Evolutionary conservation across 2,797 vertebrate genomes (phyloP), one percentile per base, ranked within the genome.

Genomic region (Acipenser oxyrinchus): DNA sequence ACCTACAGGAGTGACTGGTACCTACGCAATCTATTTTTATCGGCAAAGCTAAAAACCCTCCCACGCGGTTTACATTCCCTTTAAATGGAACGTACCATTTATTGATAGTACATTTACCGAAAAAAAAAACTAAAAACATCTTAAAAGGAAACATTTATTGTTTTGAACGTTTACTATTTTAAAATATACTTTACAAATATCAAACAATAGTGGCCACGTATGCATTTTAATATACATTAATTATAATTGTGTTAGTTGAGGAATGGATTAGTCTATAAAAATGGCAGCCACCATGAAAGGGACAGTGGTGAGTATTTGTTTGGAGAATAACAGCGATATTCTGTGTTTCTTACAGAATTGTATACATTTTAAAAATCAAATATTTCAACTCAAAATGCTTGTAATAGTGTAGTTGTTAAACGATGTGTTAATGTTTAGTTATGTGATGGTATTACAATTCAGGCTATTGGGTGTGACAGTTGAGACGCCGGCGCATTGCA

Each of bases 201-300:
- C n/a, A 10, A 55, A 55, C 9, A 55, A 10, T 10, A 10, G 9
- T 55, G 12, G 2, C 3, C 48, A 62, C 49, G 3, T 59, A 9
- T 61, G 6, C 49, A 51, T 9, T 61, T 9, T 61, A 7, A 6
- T 64, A 51, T 51, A 51, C 12, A 61, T 10, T 13, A 48, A 48
- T 55, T 9, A 48, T 23, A 9, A 7, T 70, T 58, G 52, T 57
- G 52, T 13, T 11, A 78, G 72, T 69, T 67, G 73, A 18, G 12
- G 0, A 0, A 0, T 70, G 10, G 69, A 52, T 61, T 68, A 6
- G 10, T 51, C 71, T 66, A 52, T 52, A 50, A 84, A 73, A 66
- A 95, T 95, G 94, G 92, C 94, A 48, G 86, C 90, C 76, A 89
- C 88, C 71, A 89, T 91, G 86, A 95, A 94, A 84, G 89, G 88